Conservation (phyloP, 2,888 invertebrate genomes). For the Apodemia zela region DNA sequence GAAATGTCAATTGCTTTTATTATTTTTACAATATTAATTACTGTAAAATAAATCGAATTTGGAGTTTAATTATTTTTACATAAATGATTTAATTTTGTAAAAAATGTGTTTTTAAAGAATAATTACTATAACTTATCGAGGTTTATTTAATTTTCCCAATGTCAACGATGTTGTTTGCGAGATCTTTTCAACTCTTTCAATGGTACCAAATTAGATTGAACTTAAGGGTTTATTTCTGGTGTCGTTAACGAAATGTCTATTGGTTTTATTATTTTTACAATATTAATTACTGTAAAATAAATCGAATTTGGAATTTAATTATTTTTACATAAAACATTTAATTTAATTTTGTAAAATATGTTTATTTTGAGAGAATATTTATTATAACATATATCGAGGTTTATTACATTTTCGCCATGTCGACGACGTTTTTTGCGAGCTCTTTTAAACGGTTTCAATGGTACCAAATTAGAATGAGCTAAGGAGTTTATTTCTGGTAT, state of each 20-base stretch:
- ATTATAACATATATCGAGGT: constrained; percentile 8
- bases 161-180: constrained; percentile 35
- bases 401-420: constrained; percentile 29
- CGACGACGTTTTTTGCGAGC: constrained; percentile 33
- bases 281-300: not conserved
- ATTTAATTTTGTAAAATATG: too few species aligned
- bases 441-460: constrained; percentile 27
- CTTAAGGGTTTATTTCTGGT: constrained; percentile 12
- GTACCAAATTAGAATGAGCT: constrained; percentile 15
- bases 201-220: constrained; percentile 15
- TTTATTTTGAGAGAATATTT: constrained; percentile 24
- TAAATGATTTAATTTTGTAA: too few species aligned
- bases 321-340: constrained; percentile 7
- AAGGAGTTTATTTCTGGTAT: constrained; percentile 11
- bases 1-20: not conserved
- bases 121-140: too few species aligned
- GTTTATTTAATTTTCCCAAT: constrained; percentile 25
- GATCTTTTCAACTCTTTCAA: constrained; percentile 26
- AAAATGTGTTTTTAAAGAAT: too few species aligned
- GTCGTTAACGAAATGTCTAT: constrained; percentile 1
- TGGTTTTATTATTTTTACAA: constrained; percentile 3
- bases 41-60: too few species aligned
- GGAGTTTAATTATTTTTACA: too few species aligned
- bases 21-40: constrained; percentile 6
- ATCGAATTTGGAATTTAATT: too few species aligned